Evolutionary conservation across 2,113 vertebrate genomes (phyloP), one percentile per base, ranked within the genome.

Genomic region (Climacteris rufus): DNA sequence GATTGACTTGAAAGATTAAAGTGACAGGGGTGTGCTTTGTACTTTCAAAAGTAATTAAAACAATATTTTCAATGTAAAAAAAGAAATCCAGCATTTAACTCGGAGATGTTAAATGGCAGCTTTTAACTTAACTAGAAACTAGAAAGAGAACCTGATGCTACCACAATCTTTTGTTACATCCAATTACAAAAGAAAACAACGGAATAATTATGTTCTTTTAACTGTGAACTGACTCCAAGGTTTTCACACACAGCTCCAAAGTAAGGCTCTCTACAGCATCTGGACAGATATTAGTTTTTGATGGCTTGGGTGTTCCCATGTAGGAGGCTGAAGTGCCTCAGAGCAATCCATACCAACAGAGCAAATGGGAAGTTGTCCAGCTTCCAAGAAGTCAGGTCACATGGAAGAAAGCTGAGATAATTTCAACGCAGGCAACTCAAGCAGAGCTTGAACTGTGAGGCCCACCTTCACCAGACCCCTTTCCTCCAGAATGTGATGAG

Each of bases 401-500:
- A 99, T 97, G 65, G 98, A 98, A 21, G 99, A 99, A 93, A 99
- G 98, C 69, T 99, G 99, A 20, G 98, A 98, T 33, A 98, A 96
- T 97, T 98, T 99, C 57, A 97, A 96, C 0, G 98, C 53, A 30
- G 99, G 98, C 94, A 99, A 96, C 69, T 99, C 99, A 93, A 99
- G 98, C 86, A 99, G 98, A 69, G 99, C 99, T 97, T 99, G 99
- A 82, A 99, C 99, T 2, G 99, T 99, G 77, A 98, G 95, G 21
- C 99, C 98, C 77, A 99, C 99, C 97, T 99, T 99, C 87, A 99
- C 99, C 90, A 99, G 98, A 33, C 99, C 99, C 63, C 99, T 98
- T 96, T 99, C 99, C 96, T 99, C 99, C 85, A 99, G 98, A 97
- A 99, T 99, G 95, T 99, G 99, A 95, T 99, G 99, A 69, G 99